Evolutionary conservation across 2,113 vertebrate species (phyloP).

Genomic region (Megalops atlanticus): DNA sequence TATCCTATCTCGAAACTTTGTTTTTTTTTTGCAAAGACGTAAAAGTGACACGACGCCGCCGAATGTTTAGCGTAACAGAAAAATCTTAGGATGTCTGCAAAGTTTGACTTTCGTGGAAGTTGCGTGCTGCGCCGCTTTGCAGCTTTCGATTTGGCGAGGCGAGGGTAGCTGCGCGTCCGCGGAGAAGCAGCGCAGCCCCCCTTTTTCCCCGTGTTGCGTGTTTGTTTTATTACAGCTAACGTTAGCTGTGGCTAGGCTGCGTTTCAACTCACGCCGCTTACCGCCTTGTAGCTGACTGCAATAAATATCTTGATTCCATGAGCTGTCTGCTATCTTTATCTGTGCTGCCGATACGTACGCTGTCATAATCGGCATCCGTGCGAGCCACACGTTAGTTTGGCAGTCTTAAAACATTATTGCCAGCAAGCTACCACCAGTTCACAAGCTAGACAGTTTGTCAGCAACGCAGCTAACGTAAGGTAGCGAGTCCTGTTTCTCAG

Average conservation of each 20-base stretch:
- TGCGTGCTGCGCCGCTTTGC: background rate
- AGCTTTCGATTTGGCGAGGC: background rate
- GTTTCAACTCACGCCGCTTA: background rate
- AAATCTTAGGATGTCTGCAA: background rate
- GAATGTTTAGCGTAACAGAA: background rate
- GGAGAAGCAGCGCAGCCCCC: slow-evolving; percentile 1
- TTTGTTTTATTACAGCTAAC: slow-evolving; percentile 10
- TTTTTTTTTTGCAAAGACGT: background rate
- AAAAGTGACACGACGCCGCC: background rate
- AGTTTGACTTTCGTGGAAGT: slow-evolving; percentile 9
- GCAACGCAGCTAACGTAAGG: background rate
- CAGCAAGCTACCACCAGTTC: no score
- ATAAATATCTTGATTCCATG: no score
- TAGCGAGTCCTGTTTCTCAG: background rate
- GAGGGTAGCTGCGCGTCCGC: background rate
- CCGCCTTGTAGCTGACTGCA: no score
- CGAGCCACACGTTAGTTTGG: no score
- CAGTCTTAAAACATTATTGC: no score
- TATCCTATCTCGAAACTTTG: background rate
- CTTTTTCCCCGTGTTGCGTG: slow-evolving; percentile 28
- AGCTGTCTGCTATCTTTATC: no score
- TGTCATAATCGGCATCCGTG: no score
- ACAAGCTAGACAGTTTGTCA: no score
- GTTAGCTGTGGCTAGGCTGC: slow-evolving; percentile 4
- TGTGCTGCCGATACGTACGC: no score